Evolutionary conservation across 2,797 vertebrate species (phyloP).

Genomic region (Pseudochaenichthys georgianus): DNA sequence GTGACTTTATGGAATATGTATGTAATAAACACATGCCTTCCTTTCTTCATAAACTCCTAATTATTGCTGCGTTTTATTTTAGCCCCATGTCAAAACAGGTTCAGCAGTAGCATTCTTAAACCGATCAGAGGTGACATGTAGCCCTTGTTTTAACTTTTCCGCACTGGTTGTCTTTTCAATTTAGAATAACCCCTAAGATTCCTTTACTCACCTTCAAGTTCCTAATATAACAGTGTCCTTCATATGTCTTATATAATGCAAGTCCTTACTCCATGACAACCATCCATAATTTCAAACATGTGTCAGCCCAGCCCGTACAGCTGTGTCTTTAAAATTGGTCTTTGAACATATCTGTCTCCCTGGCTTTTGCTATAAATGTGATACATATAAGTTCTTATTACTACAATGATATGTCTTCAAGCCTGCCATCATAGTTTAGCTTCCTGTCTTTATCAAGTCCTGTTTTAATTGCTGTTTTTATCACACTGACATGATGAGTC

Average conservation of each 20-base stretch:
- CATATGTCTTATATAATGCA: slow-evolving; percentile 35
- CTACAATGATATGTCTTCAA: slow-evolving; percentile 14
- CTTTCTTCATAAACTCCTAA: background rate
- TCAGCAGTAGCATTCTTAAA: slow-evolving; percentile 11
- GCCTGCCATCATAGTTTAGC: slow-evolving; percentile 13
- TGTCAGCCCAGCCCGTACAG: slow-evolving; percentile 25
- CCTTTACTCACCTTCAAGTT: slow-evolving; percentile 51
- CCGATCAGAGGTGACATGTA: slow-evolving; percentile 35
- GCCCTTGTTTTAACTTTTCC: slow-evolving; percentile 30
- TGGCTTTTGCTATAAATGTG: slow-evolving; percentile 15
- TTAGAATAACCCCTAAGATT: slow-evolving; percentile 40
- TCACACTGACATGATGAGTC: slow-evolving; percentile 6
- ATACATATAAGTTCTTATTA: slow-evolving; percentile 13
- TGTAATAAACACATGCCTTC: background rate
- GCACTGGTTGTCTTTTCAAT: slow-evolving; percentile 37
- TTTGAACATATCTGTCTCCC: slow-evolving; percentile 21
- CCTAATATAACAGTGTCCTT: slow-evolving; percentile 53
- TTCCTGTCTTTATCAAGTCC: background rate
- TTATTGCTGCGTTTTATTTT: slow-evolving; percentile 13
- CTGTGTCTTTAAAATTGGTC: slow-evolving; percentile 30
- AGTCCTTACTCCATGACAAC: slow-evolving; percentile 9
- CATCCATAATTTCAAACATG: slow-evolving; percentile 48
- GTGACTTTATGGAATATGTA: background rate
- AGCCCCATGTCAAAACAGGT: slow-evolving; percentile 15
- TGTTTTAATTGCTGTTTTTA: slow-evolving; percentile 19